Conservation (phyloP, 2,797 vertebrate species). For the Bufotes viridis region DNA sequence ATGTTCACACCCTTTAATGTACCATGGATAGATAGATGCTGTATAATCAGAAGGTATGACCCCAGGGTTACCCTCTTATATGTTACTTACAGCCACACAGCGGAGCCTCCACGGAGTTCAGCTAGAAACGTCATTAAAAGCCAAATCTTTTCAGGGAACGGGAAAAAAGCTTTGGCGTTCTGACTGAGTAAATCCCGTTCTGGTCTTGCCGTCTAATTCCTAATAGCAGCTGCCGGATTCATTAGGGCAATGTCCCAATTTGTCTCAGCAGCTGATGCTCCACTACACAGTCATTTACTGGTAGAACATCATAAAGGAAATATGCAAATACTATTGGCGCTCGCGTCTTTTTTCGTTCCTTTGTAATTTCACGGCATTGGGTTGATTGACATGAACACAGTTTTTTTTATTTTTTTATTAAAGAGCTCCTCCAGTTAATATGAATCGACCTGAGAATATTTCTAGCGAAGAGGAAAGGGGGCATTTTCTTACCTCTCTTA, state of each 20-base stretch:
- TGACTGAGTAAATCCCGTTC: constrained; percentile 30
- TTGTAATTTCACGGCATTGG: constrained; percentile 7
- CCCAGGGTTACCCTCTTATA: too few relatives aligned
- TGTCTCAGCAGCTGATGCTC: constrained; percentile 26
- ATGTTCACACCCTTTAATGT: too few relatives aligned
- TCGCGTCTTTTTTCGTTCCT: not conserved
- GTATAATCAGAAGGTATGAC: too few relatives aligned
- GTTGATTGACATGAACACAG: not conserved
- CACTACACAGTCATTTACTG: not conserved
- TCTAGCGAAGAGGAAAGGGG: not conserved
- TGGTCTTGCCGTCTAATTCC: constrained; percentile 25
- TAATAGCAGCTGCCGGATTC: constrained; percentile 49
- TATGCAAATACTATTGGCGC: not conserved
- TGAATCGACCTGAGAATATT: not conserved
- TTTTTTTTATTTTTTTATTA: not conserved
- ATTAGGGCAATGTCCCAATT: constrained; percentile 57
- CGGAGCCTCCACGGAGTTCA: not conserved
- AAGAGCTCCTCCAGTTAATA: not conserved
- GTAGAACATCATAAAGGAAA: not conserved
- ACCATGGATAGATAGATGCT: too few relatives aligned
- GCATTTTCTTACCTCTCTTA: not conserved
- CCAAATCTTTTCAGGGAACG: constrained; percentile 4
- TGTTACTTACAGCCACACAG: not conserved
- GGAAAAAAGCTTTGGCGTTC: constrained; percentile 9
- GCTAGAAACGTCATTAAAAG: not conserved